Base-by-base conservation (phyloP, 2,888 invertebrate genomes). In the Temnothorax rugatulus region DNA sequence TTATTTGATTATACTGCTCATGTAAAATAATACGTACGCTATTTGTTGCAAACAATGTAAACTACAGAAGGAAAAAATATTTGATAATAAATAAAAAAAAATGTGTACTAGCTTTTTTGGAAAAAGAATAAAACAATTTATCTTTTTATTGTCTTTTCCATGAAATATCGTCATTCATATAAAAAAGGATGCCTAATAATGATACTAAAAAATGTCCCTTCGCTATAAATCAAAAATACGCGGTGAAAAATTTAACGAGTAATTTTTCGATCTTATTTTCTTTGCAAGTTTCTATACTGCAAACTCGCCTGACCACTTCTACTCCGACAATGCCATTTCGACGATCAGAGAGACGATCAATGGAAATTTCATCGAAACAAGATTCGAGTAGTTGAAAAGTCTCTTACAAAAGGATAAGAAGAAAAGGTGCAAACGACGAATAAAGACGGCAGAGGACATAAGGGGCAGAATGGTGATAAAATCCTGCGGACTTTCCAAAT, bases 321-420 rank as follows among this genome's bases (percentile, higher is more conserved):
- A 41, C 59, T 41, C 4, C 63, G 34, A 63, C 18, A 68, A 34
- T 68, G 25, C 15, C 61, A 61, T 59, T 61, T 54, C 54, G 29
- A 52, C 29, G 63, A 71, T 79, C 77, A 44, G 54, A 68, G 47
- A 38, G 57, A 29, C 82, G 85, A 88, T 89, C 88, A 74, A 89
- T 87, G 89, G 76, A 89, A 89, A 89, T 89, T 88, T 86, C 74
- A 38, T 81, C 81, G 84, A 86, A 87, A 90, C 83, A 89, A 86
- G 87, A 84, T 83, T 87, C 86, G 77, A 79, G 82, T 66, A 57
- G 83, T 77, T 77, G 77, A 57, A 57, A 77, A 68, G 68, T 77
- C 54, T 21, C 15, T 54, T 29, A 18, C 71, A 86, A 84, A 76
- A 83, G 61, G 18, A 57, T 82, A 82, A 59, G 68, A 57, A 38